Base-by-base conservation (phyloP, 2,797 vertebrate species). In the Clamator glandarius region DNA sequence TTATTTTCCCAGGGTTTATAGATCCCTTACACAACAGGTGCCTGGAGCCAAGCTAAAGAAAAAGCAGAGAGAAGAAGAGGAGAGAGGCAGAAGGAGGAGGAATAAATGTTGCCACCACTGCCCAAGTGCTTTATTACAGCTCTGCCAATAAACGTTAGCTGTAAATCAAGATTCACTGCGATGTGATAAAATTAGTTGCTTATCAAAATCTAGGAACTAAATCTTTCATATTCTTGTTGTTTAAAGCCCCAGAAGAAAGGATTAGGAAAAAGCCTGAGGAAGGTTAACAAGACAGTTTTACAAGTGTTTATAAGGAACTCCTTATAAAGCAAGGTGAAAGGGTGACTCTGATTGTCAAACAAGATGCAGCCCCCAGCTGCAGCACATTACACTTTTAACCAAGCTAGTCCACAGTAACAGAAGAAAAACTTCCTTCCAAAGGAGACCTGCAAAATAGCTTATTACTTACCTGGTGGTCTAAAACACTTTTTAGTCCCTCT, bases 291-390 rank as follows among this genome's bases (percentile, higher is more conserved):
- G 29, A 39, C 16, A 41, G 29, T 90, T 92, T 78, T 93, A 51
- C n/a, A 84, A 89, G 62, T 72, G 55, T 73, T 92, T 92, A 44
- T 77, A 62, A 72, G 83, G 62, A 69, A 14, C 15, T 80, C 25
- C 46, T 78, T 58, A 42, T 29, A 35, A 39, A 39, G n/a, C 42
- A 86, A 79, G 67, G 88, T 66, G 39, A 94, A 91, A 89, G 57
- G 25, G 55, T 73, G 58, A 88, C 74, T 89, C 92, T 85, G 83
- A 94, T 90, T 88, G 69, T 44, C 73, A 86, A 84, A 80, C 62
- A 84, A 89, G 75, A 51, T 75, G 72, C 50, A 86, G 46, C 46
- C 57, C 75, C 46, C 85, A 94, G 69, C 83, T 95, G 79, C 42
- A 92, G 62, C 42, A 69, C 41, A 48, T 68, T 64, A 69, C 62